Percentiles rank a stretch among this genome's conserved stretches.
Conservation (phyloP, 2,888 invertebrate species). For the Asteroscopus sphinx region DNA sequence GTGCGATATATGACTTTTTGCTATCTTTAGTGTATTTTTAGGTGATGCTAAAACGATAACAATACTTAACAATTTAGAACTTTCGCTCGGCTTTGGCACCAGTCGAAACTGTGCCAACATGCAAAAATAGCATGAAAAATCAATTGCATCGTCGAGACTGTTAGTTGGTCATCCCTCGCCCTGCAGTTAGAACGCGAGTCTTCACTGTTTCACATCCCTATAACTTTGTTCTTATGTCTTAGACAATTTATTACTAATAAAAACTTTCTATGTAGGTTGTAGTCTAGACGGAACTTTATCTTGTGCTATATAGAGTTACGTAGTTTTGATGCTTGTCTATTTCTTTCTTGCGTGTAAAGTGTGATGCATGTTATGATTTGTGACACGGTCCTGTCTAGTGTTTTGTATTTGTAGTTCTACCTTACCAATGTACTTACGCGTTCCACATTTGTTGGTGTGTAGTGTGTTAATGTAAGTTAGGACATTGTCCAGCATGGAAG, state of each 20-base stretch:
- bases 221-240: constrained; percentile 27
- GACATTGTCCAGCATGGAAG: constrained; percentile 15
- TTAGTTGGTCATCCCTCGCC: constrained; percentile 70
- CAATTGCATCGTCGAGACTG: constrained; percentile 79
- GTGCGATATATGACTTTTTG: constrained; percentile 24
- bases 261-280: constrained; percentile 39
- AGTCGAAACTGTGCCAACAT: constrained; percentile 77
- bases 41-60: constrained; percentile 27
- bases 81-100: constrained; percentile 46
- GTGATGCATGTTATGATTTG: constrained; percentile 66
- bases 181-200: constrained; percentile 77
- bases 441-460: constrained; percentile 24
- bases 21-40: constrained; percentile 29
- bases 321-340: constrained; percentile 58
- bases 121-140: constrained; percentile 86
- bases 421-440: constrained; percentile 15
- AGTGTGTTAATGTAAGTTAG: constrained; percentile 13
- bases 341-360: constrained; percentile 67
- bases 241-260: constrained; percentile 24
- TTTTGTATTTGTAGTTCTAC: constrained; percentile 31
- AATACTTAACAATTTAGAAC: constrained; percentile 45
- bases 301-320: constrained; percentile 44
- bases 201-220: constrained; percentile 73
- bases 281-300: constrained; percentile 50
- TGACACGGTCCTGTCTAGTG: constrained; percentile 57